These are phyloP conservation scores for Taeniopygia guttata DNA, from an alignment of 2,797 vertebrate genomes.

Conservation along the genomic window DNA sequence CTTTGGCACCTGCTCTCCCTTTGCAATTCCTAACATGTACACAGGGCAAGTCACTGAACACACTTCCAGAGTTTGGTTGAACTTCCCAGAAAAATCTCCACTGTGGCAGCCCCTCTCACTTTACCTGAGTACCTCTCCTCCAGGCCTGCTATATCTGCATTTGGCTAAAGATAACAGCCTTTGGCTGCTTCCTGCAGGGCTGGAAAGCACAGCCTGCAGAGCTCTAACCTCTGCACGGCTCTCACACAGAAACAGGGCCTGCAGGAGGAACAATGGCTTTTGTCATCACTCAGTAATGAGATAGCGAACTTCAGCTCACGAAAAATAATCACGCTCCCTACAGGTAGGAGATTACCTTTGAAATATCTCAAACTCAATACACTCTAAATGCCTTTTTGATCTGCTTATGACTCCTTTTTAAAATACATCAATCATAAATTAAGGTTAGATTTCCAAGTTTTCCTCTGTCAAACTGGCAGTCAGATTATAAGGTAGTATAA, in stretches of 20 bases:
- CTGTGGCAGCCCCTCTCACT: not conserved
- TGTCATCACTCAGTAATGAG: not conserved
- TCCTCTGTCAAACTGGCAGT: not conserved
- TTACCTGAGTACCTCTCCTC: not conserved
- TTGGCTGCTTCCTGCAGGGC: not conserved
- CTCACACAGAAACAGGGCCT: not conserved
- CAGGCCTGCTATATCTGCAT: not conserved
- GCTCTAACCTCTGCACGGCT: not conserved
- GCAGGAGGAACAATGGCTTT: not conserved
- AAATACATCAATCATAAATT: not conserved
- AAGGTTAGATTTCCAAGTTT: not conserved
- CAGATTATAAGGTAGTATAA: not conserved
- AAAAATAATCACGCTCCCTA: not conserved
- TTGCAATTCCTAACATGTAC: accelerated
- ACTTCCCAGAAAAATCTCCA: not conserved
- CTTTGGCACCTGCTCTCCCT: not conserved
- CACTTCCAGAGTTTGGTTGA: not conserved
- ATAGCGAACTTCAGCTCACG: not conserved
- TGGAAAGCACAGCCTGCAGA: not conserved
- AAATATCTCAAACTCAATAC: not conserved
- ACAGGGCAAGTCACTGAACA: not conserved
- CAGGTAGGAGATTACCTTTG: not conserved
- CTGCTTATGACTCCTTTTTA: not conserved
- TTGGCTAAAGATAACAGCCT: not conserved
- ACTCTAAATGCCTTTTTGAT: not conserved